Conservation (phyloP, 2,888 invertebrate genomes). For the Eupithecia centaureata region DNA sequence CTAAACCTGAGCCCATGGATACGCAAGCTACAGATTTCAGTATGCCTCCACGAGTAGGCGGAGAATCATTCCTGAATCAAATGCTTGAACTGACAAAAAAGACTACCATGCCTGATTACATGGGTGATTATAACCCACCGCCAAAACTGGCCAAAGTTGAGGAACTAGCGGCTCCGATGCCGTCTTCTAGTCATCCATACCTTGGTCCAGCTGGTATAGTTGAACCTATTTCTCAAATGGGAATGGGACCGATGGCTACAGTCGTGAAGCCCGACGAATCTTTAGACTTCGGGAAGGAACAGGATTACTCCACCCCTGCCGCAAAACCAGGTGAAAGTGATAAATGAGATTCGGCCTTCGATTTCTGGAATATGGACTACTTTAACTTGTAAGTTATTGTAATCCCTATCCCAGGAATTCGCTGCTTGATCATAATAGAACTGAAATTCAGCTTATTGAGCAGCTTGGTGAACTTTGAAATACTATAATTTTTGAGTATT, state of each 20-base stretch:
- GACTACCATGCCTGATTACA: conserved; percentile 80
- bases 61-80: conserved; percentile 79
- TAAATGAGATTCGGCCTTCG: conserved; percentile 52
- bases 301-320: conserved; percentile 64
- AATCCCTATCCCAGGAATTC: conserved; percentile 30
- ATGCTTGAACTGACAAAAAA: conserved; percentile 82
- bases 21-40: conserved; percentile 75
- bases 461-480: conserved; percentile 35
- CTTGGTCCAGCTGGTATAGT: conserved; percentile 69
- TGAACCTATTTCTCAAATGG: conserved; percentile 75
- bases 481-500: conserved; percentile 26
- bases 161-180: conserved; percentile 75
- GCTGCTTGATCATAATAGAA: conserved; percentile 39
- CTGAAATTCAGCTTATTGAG: conserved; percentile 34
- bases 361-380: conserved; percentile 45
- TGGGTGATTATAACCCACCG: conserved; percentile 81
- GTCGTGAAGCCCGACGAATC: conserved; percentile 74
- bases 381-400: conserved; percentile 41
- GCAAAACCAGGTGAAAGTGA: conserved; percentile 64
- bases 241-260: conserved; percentile 76
- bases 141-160: conserved; percentile 85
- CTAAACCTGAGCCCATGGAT: conserved; percentile 66
- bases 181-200: conserved; percentile 78
- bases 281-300: conserved; percentile 72
- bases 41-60: conserved; percentile 74